Percentiles rank a stretch among this genome's conserved stretches.
phyloP scores from a whole-genome alignment of 2,888 invertebrate genomes.

The Rhyacophila evoluta region DNA sequence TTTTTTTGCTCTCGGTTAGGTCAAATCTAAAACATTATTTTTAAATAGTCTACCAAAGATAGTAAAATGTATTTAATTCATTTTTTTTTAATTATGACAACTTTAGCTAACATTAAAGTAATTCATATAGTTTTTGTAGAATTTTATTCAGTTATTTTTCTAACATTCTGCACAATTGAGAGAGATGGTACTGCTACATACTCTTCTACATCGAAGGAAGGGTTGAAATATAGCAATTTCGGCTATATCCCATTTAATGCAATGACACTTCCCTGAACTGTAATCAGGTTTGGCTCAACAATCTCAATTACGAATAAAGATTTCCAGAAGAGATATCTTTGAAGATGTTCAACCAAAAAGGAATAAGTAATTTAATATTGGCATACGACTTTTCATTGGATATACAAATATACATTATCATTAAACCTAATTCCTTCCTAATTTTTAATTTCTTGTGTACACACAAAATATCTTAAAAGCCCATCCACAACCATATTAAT shows the following conservation, averaged over 20 bases:
- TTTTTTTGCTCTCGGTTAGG: too few species aligned
- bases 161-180: background rate
- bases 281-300: conserved; percentile 35
- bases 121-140: too few species aligned
- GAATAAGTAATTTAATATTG: conserved; percentile 11
- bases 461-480: too few species aligned
- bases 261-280: conserved; percentile 29
- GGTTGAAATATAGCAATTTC: conserved; percentile 18
- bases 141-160: background rate
- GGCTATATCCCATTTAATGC: conserved; percentile 27
- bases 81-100: too few species aligned
- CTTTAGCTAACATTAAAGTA: too few species aligned
- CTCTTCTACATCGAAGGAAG: background rate
- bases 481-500: too few species aligned
- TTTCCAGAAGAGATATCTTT: conserved; percentile 25
- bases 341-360: conserved; percentile 15
- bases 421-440: too few species aligned
- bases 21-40: too few species aligned
- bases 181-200: background rate
- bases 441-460: too few species aligned
- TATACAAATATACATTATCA: background rate
- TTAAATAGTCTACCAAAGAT: too few species aligned
- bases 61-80: too few species aligned
- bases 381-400: background rate
- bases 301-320: conserved; percentile 37